A percentile compares a stretch with the other conserved stretches of the same genome.
Evolutionary conservation across 2,797 vertebrate genomes (phyloP).

Genomic region (Lacerta bilineata): DNA sequence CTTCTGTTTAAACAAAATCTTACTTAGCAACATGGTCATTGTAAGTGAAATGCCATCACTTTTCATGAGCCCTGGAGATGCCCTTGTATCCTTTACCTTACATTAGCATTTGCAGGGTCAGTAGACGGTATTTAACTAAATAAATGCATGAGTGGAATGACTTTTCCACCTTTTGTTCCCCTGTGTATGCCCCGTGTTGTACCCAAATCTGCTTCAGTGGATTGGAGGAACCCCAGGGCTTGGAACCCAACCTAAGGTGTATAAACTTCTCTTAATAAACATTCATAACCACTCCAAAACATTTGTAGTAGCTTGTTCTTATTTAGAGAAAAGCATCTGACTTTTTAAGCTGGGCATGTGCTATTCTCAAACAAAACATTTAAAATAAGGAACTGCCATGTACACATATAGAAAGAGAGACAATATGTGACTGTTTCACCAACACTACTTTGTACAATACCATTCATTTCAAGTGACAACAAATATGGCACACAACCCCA

Average conservation of each 20-base stretch:
- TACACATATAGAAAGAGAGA: not conserved
- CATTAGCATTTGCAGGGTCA: not conserved
- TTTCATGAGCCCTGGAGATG: not conserved
- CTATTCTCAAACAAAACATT: not conserved
- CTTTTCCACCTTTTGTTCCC: no score
- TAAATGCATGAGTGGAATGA: no score
- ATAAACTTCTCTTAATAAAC: constrained; percentile 4
- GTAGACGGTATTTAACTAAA: no score
- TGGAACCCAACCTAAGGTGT: no score
- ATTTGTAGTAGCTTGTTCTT: not conserved
- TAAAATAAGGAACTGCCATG: not conserved
- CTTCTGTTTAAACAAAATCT: constrained; percentile 32
- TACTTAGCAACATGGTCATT: constrained; percentile 20
- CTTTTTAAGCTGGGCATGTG: not conserved
- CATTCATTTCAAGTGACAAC: not conserved
- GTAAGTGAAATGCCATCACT: constrained; percentile 13
- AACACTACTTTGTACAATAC: not conserved
- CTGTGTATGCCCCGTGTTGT: no score
- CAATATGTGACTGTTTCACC: not conserved
- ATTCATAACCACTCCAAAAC: not conserved
- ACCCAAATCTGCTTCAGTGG: no score
- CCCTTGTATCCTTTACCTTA: not conserved
- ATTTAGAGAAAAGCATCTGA: not conserved
- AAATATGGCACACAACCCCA: no score
- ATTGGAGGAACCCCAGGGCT: no score